Percentiles rank a stretch among this genome's conserved stretches.
Evolutionary conservation across 2,797 vertebrate genomes (phyloP).

Genomic region (Rallus crepitans): DNA sequence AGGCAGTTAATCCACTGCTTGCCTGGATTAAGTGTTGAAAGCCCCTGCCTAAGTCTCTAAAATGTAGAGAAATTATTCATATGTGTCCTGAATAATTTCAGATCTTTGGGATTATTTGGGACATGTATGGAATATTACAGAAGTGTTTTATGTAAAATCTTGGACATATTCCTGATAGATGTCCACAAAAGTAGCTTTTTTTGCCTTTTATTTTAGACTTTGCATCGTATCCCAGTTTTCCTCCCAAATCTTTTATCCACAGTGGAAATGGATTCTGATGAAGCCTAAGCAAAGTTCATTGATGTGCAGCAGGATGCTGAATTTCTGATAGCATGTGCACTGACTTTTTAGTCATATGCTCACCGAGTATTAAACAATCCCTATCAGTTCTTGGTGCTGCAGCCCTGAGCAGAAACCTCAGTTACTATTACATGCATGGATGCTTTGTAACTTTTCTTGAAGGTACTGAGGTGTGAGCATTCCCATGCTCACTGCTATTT

Average conservation of each 20-base stretch:
- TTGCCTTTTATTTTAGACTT: neutral
- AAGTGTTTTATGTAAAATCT: neutral
- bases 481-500: neutral
- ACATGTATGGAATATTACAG: neutral
- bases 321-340: neutral
- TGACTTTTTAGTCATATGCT: conserved; percentile 4
- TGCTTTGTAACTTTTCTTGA: neutral
- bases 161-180: neutral
- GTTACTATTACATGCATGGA: neutral
- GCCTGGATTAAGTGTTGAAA: conserved; percentile 43
- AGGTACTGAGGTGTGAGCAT: neutral
- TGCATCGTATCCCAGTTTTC: neutral
- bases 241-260: neutral
- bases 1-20: conserved; percentile 38
- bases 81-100: neutral
- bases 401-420: neutral
- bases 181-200: neutral
- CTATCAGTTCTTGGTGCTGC: neutral
- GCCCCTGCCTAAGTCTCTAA: neutral
- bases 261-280: neutral
- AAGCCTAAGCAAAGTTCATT: neutral
- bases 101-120: neutral
- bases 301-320: neutral
- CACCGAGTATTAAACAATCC: neutral
- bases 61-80: neutral